Base-by-base conservation (phyloP, 2,113 vertebrate genomes). In the Oophaga pumilio region DNA sequence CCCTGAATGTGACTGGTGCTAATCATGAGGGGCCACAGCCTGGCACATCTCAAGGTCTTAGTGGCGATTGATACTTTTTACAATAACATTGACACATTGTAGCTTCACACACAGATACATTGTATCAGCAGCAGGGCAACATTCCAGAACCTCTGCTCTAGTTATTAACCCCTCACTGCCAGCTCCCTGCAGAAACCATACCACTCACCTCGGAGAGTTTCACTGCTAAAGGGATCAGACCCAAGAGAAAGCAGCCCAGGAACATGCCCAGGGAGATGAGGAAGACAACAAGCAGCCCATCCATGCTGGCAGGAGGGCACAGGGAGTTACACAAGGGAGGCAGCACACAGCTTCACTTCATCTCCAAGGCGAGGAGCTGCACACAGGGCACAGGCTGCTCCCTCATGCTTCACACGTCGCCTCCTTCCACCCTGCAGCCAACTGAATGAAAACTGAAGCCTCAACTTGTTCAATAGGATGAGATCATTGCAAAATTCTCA, bases 231-330 rank as follows among this genome's bases (percentile, higher is more conserved):
- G 95, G 95, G 73, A 95, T 92, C 83, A 95, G 90, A 76, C 95
- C 95, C 0, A 96, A 89, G 0, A 94, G 3, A 85, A 95, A 95
- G 85, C 92, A 94, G 7, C 95, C 95, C 6, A 94, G 33, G 89
- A 96, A 96, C 95, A 96, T 96, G 20, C 92, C 94, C 5, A 92
- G 89, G 12, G 94, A 95, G 60, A 95, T 91, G 9, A 94, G 90
- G 89, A 94, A 90, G 68, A 96, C 90, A 64, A 89, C 90, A 50
- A 94, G 8, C 0, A 92, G 94, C 2, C 93, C 95, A 85, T 96
- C 95, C 95, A 96, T 96, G 86, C 57, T 89, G 33, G 15, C 26
- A 28, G 10, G 43, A 50, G 33, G 59, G 62, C 62, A 50, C 62
- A 50, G 71, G 11, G 71, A 8, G 17, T 0, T 18, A 50, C 26